Conservation (phyloP, 1,140 invertebrate species). For the Danaus melanippus region DNA sequence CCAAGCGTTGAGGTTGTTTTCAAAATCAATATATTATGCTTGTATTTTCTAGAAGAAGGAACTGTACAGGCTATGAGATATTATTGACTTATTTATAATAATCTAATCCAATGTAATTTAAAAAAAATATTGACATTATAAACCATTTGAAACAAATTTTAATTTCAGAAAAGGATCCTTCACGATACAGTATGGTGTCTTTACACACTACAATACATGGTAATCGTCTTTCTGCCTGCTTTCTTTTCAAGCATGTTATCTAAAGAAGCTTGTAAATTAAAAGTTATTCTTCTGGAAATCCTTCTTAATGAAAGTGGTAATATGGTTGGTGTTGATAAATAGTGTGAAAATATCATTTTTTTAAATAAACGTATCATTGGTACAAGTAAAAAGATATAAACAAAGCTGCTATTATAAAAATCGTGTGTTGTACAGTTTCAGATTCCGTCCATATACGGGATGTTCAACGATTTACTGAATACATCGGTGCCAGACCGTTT, state of each 20-base stretch:
- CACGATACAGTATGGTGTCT: neutral
- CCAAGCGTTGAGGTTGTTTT: too few relatives aligned
- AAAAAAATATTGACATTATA: too few relatives aligned
- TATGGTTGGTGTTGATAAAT: too few relatives aligned
- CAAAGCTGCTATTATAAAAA: too few relatives aligned
- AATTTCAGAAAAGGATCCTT: constrained; percentile 2
- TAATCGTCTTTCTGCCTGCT: constrained; percentile 2
- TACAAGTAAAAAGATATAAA: too few relatives aligned
- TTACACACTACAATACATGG: constrained; percentile 1
- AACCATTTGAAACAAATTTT: neutral
- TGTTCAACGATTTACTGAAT: constrained; percentile 7
- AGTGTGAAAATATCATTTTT: too few relatives aligned
- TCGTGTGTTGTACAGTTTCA: neutral
- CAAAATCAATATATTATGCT: too few relatives aligned
- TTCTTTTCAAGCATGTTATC: neutral
- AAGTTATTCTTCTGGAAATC: constrained; percentile 2
- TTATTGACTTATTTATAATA: too few relatives aligned
- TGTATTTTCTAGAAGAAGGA: neutral
- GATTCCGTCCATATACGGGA: neutral
- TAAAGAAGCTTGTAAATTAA: constrained; percentile 4
- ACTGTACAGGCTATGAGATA: too few relatives aligned
- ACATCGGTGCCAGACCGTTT: constrained; percentile 15
- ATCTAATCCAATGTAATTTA: too few relatives aligned
- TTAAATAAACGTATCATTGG: too few relatives aligned
- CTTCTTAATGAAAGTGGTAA: constrained; percentile 7